Evolutionary conservation across 1,140 invertebrate genomes (phyloP).

Genomic region (Pentalonia nigronervosa): DNA sequence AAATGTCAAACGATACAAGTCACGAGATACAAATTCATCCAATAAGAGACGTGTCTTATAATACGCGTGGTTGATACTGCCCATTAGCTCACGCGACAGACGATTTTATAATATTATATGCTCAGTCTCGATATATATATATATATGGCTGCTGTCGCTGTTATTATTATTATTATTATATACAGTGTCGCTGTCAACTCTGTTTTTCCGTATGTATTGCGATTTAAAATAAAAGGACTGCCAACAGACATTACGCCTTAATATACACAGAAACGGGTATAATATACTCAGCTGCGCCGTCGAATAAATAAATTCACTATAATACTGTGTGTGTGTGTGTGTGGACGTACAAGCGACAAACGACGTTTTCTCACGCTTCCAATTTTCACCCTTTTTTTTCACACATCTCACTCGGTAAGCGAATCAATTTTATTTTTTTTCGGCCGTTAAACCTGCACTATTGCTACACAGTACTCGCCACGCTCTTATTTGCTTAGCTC

Average conservation of each 20-base stretch:
- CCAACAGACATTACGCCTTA: not conserved
- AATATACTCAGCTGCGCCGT: not conserved
- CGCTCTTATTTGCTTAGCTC: not conserved
- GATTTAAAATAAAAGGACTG: not conserved
- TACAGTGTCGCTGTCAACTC: not conserved
- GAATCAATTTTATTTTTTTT: not conserved
- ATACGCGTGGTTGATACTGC: not conserved
- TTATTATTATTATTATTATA: not conserved
- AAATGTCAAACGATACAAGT: not conserved
- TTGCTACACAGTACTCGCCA: too few species aligned
- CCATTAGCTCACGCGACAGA: not conserved
- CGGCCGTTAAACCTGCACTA: not conserved
- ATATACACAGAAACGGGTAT: not conserved
- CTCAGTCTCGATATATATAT: not conserved
- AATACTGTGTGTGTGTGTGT: not conserved
- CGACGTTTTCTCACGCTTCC: slow-evolving; percentile 19
- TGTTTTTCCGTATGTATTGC: not conserved
- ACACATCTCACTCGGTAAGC: not conserved
- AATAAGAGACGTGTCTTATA: not conserved
- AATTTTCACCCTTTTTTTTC: not conserved
- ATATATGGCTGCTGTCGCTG: not conserved
- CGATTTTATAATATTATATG: not conserved
- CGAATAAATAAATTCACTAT: not conserved
- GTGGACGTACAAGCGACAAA: not conserved
- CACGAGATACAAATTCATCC: not conserved